Conservation (phyloP, 2,888 invertebrate species). For the Oxytorus armatus region DNA sequence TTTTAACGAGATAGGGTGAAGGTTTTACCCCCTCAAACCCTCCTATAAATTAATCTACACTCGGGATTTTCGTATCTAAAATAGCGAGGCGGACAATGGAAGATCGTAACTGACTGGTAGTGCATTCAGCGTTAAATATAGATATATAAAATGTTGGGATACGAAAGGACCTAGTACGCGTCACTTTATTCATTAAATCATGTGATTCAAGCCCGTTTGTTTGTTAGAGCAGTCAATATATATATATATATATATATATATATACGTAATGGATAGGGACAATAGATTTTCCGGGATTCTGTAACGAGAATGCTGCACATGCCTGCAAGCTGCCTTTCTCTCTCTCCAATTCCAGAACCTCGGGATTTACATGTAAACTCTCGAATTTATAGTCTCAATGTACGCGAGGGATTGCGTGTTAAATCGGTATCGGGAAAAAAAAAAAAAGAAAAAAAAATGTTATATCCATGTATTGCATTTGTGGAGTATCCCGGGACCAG, state of each 20-base stretch:
- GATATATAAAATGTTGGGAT: no score
- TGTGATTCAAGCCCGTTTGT: no score
- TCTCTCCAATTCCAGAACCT: conserved; percentile 23
- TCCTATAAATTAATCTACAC: conserved; percentile 41
- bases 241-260: conserved; percentile 12
- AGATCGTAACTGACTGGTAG: conserved; percentile 30
- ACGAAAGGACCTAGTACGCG: no score
- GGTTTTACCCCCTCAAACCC: conserved; percentile 33
- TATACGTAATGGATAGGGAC: conserved; percentile 17
- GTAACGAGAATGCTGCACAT: conserved; percentile 37
- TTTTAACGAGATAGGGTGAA: conserved; percentile 43
- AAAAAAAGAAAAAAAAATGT: conserved; percentile 23
- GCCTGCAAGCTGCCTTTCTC: conserved; percentile 27
- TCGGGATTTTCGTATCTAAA: conserved; percentile 17
- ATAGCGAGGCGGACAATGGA: conserved; percentile 35
- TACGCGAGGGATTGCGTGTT: conserved; percentile 44
- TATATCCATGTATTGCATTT: conserved; percentile 10
- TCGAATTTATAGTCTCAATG: conserved; percentile 45
- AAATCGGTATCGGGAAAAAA: conserved; percentile 8
- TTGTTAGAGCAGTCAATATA: no score
- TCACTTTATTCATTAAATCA: no score
- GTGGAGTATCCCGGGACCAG: conserved; percentile 5
- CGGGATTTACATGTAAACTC: conserved; percentile 45
- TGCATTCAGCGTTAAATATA: conserved; percentile 12
- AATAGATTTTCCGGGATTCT: conserved; percentile 35